Percentiles rank a stretch among this genome's conserved stretches.
phyloP scores from a whole-genome alignment of 2,797 vertebrate species.

The Mormyrops attenuatus region DNA sequence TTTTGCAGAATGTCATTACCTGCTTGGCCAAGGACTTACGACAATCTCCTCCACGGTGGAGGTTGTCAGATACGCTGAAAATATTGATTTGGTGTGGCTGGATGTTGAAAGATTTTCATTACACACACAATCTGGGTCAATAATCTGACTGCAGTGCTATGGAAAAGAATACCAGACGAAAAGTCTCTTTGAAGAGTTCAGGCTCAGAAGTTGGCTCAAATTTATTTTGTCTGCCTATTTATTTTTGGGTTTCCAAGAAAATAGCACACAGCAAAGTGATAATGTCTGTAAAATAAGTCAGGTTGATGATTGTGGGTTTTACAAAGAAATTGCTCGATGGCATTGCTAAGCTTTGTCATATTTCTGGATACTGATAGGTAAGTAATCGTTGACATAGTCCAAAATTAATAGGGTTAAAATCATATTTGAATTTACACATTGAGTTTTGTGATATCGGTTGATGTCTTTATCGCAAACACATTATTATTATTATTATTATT shows the following conservation, averaged over 20 bases:
- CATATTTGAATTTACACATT: neutral
- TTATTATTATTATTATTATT: neutral
- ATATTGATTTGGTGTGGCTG: conserved; percentile 14
- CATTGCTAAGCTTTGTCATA: neutral
- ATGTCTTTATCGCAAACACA: neutral
- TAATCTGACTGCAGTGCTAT: neutral
- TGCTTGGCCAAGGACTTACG: neutral
- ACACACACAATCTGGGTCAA: conserved; percentile 3
- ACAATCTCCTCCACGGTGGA: neutral
- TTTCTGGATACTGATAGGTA: neutral
- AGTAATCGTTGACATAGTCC: neutral
- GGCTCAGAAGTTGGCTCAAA: neutral
- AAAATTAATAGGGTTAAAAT: neutral
- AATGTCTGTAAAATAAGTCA: neutral
- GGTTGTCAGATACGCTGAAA: neutral
- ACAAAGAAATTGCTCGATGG: neutral
- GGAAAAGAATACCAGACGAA: neutral
- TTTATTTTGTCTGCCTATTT: neutral
- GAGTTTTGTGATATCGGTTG: neutral
- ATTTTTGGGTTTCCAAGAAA: neutral
- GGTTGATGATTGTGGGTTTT: neutral
- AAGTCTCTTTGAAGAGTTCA: neutral
- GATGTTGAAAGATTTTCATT: conserved; percentile 2
- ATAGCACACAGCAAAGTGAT: neutral
- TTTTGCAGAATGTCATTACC: neutral